A percentile compares a stretch with the other conserved stretches of the same genome.
These are phyloP conservation scores for Falco cherrug DNA, from an alignment of 2,797 vertebrate species.

Conservation along the genomic window DNA sequence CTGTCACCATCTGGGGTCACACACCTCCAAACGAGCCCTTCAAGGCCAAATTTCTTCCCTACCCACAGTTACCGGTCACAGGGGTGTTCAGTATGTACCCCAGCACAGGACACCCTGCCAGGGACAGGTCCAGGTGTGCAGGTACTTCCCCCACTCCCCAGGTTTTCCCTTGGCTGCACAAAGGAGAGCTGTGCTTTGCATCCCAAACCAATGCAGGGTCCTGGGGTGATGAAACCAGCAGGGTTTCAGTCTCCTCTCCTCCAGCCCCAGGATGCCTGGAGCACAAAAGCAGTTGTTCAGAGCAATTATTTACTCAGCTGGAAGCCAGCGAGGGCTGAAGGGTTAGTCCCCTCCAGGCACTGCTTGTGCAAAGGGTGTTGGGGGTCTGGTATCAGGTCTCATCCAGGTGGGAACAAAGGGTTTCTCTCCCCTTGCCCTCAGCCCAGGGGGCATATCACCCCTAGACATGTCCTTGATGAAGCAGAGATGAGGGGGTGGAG, in stretches of 20 bases:
- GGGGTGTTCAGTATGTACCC: background rate
- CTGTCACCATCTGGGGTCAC: background rate
- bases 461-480: background rate
- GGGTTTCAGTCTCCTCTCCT: background rate
- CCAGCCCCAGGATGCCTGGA: background rate
- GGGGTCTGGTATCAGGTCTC: background rate
- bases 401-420: background rate
- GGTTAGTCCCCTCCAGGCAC: background rate
- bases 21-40: background rate
- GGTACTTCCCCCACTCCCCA: background rate
- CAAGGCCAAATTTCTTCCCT: background rate
- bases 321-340: background rate
- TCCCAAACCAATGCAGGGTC: background rate
- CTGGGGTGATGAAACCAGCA: background rate
- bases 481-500: background rate
- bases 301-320: background rate
- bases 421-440: background rate
- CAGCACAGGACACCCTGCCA: background rate
- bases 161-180: background rate
- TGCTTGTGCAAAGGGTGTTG: background rate
- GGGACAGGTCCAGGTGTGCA: background rate
- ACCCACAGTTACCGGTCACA: fast-evolving
- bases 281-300: background rate
- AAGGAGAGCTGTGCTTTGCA: background rate
- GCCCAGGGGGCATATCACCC: background rate